Evolutionary conservation across 2,113 vertebrate genomes (phyloP).

Genomic region (Pelmatolapia mariae): DNA sequence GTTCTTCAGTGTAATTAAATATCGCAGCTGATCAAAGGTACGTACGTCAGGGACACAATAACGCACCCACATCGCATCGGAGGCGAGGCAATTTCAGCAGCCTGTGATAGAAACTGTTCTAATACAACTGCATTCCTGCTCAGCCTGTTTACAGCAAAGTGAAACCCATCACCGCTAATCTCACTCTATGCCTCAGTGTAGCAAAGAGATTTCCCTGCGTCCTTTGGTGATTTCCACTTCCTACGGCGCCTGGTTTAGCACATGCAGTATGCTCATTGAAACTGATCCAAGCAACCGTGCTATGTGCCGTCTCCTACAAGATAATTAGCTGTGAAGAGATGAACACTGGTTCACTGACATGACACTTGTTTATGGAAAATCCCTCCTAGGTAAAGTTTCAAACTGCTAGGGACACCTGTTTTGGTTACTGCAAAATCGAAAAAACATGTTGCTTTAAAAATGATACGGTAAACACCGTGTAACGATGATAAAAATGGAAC

Average conservation of each 20-base stretch:
- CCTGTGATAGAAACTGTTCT: not conserved
- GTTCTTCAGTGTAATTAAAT: constrained; percentile 35
- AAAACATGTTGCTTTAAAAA: not conserved
- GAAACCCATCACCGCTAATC: not conserved
- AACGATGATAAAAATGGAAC: not conserved
- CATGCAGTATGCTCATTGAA: not conserved
- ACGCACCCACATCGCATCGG: not conserved
- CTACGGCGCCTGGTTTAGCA: not conserved
- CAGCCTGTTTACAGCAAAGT: not conserved
- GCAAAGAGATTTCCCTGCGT: not conserved
- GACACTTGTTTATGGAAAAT: constrained; percentile 40
- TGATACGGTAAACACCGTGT: not conserved
- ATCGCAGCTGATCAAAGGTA: constrained; percentile 21
- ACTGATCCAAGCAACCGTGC: constrained; percentile 9
- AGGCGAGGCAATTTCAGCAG: not conserved
- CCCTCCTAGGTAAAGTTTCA: constrained; percentile 2
- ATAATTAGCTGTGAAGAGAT: constrained; percentile 20
- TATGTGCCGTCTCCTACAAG: not conserved
- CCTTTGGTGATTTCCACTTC: not conserved
- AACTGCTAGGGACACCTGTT: constrained; percentile 34
- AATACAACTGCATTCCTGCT: not conserved
- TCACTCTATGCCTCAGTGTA: not conserved
- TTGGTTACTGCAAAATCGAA: not conserved
- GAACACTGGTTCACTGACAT: constrained; percentile 2
- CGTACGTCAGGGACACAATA: not conserved